phyloP scores from a whole-genome alignment of 2,113 vertebrate genomes.

The Fregata magnificens region DNA sequence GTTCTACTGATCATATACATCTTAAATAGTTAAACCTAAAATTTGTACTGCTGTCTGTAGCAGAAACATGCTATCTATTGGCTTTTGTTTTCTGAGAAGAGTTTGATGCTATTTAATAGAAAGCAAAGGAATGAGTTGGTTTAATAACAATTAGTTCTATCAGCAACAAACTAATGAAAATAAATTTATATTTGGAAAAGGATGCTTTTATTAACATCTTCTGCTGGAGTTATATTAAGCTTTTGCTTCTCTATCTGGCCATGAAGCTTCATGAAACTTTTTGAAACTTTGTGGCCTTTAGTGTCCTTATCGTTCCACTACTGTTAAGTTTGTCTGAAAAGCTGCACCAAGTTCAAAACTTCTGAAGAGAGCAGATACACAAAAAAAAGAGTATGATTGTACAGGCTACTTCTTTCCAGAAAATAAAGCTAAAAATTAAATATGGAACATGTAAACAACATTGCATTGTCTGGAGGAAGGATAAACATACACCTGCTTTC shows the following conservation, averaged over 20 bases:
- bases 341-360: neutral
- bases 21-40: neutral
- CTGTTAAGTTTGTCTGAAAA: neutral
- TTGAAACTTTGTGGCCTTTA: neutral
- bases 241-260: neutral
- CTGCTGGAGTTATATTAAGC: neutral
- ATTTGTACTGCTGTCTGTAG: neutral
- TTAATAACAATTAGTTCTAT: neutral
- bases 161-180: neutral
- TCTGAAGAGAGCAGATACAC: neutral
- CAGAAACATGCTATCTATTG: neutral
- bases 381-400: neutral
- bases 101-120: neutral
- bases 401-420: neutral
- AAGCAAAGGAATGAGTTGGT: neutral
- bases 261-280: neutral
- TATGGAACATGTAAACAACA: neutral
- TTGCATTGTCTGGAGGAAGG: neutral
- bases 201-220: neutral
- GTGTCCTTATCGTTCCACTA: neutral
- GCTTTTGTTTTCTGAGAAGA: neutral
- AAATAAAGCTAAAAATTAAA: neutral
- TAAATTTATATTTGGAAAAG: neutral
- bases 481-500: neutral
- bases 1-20: neutral